These are phyloP conservation scores for Oenanthe oenanthe DNA, from an alignment of 2,113 vertebrate genomes.

Conservation along the genomic window DNA sequence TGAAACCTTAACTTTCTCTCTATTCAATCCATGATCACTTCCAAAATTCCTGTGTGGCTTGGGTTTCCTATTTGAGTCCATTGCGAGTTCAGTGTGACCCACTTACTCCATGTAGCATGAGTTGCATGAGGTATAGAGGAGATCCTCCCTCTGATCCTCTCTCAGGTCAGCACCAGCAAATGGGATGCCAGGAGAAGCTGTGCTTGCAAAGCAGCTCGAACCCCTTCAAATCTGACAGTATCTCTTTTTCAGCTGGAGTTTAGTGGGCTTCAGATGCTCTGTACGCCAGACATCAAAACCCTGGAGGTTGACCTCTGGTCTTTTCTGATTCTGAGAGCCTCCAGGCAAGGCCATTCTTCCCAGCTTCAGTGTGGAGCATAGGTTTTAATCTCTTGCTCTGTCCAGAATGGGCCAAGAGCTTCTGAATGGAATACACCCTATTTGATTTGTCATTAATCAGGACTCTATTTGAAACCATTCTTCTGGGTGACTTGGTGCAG, in stretches of 20 bases:
- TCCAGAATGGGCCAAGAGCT: accelerated
- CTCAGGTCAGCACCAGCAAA: neutral
- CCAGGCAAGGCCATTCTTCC: neutral
- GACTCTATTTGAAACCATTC: neutral
- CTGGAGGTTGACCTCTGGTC: neutral
- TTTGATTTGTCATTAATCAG: neutral
- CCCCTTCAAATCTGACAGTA: neutral
- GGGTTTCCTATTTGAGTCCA: neutral
- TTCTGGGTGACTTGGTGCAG: neutral
- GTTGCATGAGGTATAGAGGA: neutral
- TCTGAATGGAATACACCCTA: neutral
- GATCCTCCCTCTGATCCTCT: neutral
- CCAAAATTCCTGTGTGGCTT: neutral
- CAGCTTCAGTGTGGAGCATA: neutral
- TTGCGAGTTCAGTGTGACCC: neutral
- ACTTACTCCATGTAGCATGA: neutral
- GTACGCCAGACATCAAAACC: neutral
- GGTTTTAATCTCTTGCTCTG: neutral
- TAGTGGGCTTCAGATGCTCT: neutral
- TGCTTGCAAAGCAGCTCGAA: neutral
- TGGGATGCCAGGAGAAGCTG: neutral
- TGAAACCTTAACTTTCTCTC: neutral
- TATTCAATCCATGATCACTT: neutral
- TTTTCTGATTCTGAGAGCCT: neutral
- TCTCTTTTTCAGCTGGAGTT: neutral